Base-by-base conservation (phyloP, 2,888 invertebrate species). In the Notocelia uddmanniana region DNA sequence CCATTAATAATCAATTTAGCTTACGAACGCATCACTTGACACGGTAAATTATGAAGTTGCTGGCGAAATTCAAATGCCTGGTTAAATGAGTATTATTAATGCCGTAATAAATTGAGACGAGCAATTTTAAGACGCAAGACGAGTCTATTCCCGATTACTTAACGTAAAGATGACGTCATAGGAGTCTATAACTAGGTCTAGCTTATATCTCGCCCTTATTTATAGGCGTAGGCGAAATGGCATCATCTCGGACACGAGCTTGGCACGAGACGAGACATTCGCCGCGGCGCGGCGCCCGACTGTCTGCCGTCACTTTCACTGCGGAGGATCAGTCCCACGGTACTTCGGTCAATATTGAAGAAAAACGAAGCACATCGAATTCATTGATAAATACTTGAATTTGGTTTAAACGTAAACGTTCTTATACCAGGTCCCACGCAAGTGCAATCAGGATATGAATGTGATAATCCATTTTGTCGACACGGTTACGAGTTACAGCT, bases 261-360 rank as follows among this genome's bases (percentile, higher is more conserved):
- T 55, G 69, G 69, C 69, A 69, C 58, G 52, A 63, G 69, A 69
- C 58, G 52, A 63, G 69, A 37, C 34, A 31, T 66, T 60, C 41
- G 34, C 75, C 68, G 62, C 13, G 89, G 89, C 68, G 62, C 13
- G 89, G 89, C 89, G 90, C 89, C 91, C 87, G 90, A 80, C 90
- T 78, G 92, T 90, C 92, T 91, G 91, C 83, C 91, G 89, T 83
- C 91, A 76, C 76, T 77, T 78, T 74, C 75, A 75, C 81, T 76
- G 75, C 80, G 82, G 81, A 80, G 83, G 79, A 81, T 81, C 76
- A 76, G 74, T 71, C 84, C 58, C 26, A 45, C 41, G 62, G 26
- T 31, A 21, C 9, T 11, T n/a, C 31, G 48, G 58, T 41, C 82
- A 84, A 87, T 84, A 77, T 86, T 59, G 15, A 13, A 10, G 34